Evolutionary conservation across 37 sponge, comb jelly and placozoan species (phyloP).

Genomic region (Bolinopsis microptera): DNA sequence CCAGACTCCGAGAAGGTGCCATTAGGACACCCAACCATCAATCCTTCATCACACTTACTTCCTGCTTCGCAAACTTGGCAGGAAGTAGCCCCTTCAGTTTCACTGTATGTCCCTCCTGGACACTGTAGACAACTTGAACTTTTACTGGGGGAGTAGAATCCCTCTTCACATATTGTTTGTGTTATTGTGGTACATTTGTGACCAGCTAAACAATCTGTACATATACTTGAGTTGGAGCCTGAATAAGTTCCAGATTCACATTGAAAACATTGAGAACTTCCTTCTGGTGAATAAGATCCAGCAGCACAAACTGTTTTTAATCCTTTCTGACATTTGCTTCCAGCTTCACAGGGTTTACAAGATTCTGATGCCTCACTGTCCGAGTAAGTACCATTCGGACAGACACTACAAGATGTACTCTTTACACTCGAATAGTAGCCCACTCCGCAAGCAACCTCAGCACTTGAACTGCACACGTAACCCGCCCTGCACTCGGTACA

Average conservation of each 20-base stretch:
- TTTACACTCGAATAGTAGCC: not conserved
- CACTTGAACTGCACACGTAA: not conserved
- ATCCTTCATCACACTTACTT: not conserved
- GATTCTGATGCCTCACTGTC: too few species aligned
- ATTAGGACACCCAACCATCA: not conserved
- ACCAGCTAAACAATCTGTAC: not conserved
- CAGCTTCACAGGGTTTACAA: slow-evolving; percentile 1
- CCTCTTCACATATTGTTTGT: not conserved
- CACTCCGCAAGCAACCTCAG: not conserved
- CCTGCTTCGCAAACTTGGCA: slow-evolving; percentile 13
- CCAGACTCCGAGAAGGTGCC: not conserved
- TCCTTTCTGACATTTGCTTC: not conserved
- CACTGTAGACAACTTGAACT: slow-evolving; percentile 4
- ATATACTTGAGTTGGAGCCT: not conserved
- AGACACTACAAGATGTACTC: not conserved
- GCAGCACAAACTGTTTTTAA: not conserved
- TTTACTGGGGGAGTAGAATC: not conserved
- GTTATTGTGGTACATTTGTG: not conserved
- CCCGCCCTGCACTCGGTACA: not conserved
- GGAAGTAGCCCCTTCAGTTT: not conserved
- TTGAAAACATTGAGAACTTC: not conserved
- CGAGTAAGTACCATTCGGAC: not conserved
- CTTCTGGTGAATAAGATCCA: not conserved
- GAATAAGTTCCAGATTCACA: slow-evolving; percentile 30
- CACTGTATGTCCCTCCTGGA: slow-evolving; percentile 21